phyloP scores from a whole-genome alignment of 2,888 invertebrate species.

The Rotaria macrura region DNA sequence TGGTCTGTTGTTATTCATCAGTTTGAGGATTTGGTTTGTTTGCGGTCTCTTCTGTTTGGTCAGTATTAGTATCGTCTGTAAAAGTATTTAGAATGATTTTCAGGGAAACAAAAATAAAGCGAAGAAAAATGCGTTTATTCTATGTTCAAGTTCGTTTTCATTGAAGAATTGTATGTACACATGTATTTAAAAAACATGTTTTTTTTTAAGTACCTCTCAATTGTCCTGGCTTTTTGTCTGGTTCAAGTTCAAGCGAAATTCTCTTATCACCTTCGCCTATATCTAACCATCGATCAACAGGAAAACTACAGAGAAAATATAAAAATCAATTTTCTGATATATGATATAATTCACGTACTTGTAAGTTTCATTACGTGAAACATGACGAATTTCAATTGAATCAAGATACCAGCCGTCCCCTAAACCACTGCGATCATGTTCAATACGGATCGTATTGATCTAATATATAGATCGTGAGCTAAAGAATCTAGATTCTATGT shows the following conservation, averaged over 20 bases:
- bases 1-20: not conserved
- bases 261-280: constrained; percentile 25
- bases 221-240: constrained; percentile 21
- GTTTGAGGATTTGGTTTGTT: not conserved
- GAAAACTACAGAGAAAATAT: constrained; percentile 13
- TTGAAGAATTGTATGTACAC: too few species aligned
- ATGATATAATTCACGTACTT: constrained; percentile 6
- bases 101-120: not conserved
- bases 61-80: not conserved
- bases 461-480: not conserved
- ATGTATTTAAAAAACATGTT: too few species aligned
- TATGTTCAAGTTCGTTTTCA: too few species aligned
- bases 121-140: too few species aligned
- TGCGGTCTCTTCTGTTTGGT: not conserved
- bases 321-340: not conserved
- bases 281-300: constrained; percentile 29
- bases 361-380: not conserved
- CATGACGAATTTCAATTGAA: constrained; percentile 6
- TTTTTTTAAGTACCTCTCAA: too few species aligned
- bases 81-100: not conserved
- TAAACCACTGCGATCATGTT: constrained; percentile 30
- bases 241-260: constrained; percentile 29
- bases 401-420: constrained; percentile 31
- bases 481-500: not conserved
- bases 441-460: constrained; percentile 24